Conservation (phyloP, 2,888 invertebrate genomes). For the Lasioglossum pauxillum region DNA sequence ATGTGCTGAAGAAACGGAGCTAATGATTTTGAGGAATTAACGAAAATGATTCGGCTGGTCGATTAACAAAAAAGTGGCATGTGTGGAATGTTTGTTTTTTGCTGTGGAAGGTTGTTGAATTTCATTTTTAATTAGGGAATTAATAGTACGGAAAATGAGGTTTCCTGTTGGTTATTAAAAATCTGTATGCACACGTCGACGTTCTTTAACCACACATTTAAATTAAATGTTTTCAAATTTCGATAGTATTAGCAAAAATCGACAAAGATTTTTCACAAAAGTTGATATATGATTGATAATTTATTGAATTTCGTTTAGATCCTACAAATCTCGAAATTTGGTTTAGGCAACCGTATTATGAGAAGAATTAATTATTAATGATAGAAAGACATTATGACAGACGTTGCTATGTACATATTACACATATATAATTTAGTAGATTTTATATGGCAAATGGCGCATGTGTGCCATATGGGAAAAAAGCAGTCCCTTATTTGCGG, state of each 20-base stretch:
- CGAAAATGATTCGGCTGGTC: not conserved
- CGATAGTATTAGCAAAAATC: too few species aligned
- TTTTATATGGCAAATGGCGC: not conserved
- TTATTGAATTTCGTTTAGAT: not conserved
- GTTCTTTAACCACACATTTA: too few species aligned
- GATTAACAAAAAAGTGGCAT: not conserved
- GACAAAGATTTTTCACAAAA: too few species aligned
- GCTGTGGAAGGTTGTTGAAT: not conserved
- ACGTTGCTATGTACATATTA: not conserved
- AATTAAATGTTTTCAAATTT: too few species aligned
- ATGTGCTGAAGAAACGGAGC: constrained; percentile 9
- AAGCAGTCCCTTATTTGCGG: constrained; percentile 20
- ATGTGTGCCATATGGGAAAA: not conserved
- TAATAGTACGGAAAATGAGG: not conserved
- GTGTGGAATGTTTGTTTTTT: not conserved
- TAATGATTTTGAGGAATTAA: not conserved
- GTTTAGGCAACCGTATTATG: not conserved
- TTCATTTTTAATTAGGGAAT: not conserved
- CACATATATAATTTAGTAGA: not conserved
- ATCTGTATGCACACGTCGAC: too few species aligned
- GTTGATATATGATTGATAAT: too few species aligned
- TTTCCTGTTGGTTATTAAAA: too few species aligned
- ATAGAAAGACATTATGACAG: not conserved
- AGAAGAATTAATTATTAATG: not conserved
- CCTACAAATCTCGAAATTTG: not conserved